phyloP scores from a whole-genome alignment of 1,140 invertebrate genomes.

The Drosophila virilis region DNA sequence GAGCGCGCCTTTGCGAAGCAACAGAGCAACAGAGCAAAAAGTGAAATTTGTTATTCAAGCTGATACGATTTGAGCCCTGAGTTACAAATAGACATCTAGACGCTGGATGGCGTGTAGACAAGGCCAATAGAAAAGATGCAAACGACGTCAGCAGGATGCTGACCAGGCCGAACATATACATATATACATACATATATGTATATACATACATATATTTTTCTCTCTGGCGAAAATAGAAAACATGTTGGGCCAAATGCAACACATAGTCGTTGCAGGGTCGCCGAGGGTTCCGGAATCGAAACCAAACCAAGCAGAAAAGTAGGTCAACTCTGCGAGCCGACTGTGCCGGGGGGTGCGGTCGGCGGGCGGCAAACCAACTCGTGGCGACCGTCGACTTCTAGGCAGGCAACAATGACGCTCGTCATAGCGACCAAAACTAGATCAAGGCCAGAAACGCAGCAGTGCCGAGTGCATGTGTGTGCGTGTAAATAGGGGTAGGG shows the following conservation, averaged over 20 bases:
- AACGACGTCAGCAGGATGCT: constrained; percentile 75
- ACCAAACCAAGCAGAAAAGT: constrained; percentile 56
- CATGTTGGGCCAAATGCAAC: constrained; percentile 62
- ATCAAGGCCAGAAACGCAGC: constrained; percentile 71
- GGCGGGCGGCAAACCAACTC: constrained; percentile 15
- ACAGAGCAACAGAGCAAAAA: constrained; percentile 28
- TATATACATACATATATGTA: too few species aligned
- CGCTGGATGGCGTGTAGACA: constrained; percentile 2
- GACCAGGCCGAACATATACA: constrained; percentile 29
- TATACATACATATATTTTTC: background rate
- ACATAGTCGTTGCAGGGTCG: constrained; percentile 39
- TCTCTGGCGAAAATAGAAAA: constrained; percentile 58
- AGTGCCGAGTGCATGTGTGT: constrained; percentile 36
- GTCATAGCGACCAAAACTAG: constrained; percentile 71
- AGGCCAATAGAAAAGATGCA: constrained; percentile 57
- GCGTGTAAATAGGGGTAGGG: background rate
- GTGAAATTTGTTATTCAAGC: constrained; percentile 39
- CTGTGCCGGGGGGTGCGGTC: background rate
- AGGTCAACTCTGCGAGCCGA: constrained; percentile 67
- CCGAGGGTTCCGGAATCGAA: constrained; percentile 64
- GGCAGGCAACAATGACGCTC: constrained; percentile 71
- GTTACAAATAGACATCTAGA: background rate
- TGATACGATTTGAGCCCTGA: constrained; percentile 7
- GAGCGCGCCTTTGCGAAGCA: constrained; percentile 1
- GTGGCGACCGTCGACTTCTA: constrained; percentile 11